Base-by-base conservation (phyloP, 1,140 invertebrate genomes). In the Kradibia gibbosae region DNA sequence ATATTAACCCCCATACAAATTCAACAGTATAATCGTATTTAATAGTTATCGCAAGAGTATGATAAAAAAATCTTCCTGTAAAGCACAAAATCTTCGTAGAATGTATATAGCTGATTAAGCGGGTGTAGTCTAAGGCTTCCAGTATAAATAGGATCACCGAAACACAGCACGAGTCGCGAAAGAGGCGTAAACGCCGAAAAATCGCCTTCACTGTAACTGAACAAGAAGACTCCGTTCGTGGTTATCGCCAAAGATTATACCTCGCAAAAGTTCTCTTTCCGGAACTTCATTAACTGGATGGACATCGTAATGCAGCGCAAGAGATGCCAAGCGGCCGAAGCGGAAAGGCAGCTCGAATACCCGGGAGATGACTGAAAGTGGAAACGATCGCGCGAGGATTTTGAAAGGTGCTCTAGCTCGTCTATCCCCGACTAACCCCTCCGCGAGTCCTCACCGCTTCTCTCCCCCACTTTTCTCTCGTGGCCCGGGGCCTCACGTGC, bases 291-390 rank as follows among this genome's bases (percentile, higher is more conserved):
- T 39, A 67, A n/a, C 62, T 36, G 10, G 60, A 34, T 25, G 10
- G 31, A 65, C 11, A 36, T n/a, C 3, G 8, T 1, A 57, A 11
- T 7, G 13, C 3, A 25, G 25, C 39, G 70, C 15, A 22, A 31
- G 57, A 78, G 62, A 42, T 67, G 25, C 39, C 50, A 11, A 5
- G 22, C 17, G 50, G 22, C 79, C 0, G 10, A 20, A 60, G 42
- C 71, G 50, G 57, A 83, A 83, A 82, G 77, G 82, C 48, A 78
- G 76, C 82, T 84, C 83, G 84, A 81, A 82, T 80, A 81, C 76
- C 80, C 78, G 82, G 31, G 83, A 84, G 84, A 84, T 83, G 85
- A 87, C 85, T 87, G 84, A 87, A 84, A 70, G 81, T 80, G 71
- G 78, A 67, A 79, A 78, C 81, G 85, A 85, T 84, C 85, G 82